Conservation (phyloP, 2,797 vertebrate genomes). For the Platyrinchus mystaceus region DNA sequence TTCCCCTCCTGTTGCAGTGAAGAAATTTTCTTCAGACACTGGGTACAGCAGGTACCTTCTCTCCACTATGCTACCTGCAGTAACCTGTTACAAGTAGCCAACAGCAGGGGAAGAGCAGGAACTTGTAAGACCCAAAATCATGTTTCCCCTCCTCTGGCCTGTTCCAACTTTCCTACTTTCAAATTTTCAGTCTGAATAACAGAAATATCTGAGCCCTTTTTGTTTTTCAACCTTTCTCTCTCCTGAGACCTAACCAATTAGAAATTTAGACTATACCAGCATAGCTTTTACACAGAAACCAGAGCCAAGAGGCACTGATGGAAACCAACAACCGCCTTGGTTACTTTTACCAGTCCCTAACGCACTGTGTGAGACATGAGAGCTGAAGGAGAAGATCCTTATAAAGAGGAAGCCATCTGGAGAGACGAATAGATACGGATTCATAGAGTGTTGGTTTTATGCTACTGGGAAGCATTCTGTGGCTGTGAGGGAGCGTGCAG, state of each 20-base stretch:
- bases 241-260: background rate
- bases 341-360: background rate
- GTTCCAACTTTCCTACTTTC: background rate
- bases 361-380: background rate
- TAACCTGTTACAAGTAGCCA: background rate
- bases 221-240: background rate
- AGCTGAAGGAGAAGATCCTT: background rate
- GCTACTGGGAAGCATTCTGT: background rate
- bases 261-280: background rate
- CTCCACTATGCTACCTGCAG: background rate
- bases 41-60: background rate
- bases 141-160: background rate
- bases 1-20: background rate
- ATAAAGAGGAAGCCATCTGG: background rate
- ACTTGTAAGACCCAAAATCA: background rate
- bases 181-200: background rate
- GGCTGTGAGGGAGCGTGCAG: background rate
- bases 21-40: background rate
- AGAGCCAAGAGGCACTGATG: background rate
- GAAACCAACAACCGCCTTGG: background rate
- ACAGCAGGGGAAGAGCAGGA: background rate
- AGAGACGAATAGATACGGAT: background rate
- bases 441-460: background rate
- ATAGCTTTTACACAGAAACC: background rate
- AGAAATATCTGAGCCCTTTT: background rate